Percentiles rank a stretch among this genome's conserved stretches.
Conservation (phyloP, 1,140 invertebrate genomes). For the Papilio polyxenes region DNA sequence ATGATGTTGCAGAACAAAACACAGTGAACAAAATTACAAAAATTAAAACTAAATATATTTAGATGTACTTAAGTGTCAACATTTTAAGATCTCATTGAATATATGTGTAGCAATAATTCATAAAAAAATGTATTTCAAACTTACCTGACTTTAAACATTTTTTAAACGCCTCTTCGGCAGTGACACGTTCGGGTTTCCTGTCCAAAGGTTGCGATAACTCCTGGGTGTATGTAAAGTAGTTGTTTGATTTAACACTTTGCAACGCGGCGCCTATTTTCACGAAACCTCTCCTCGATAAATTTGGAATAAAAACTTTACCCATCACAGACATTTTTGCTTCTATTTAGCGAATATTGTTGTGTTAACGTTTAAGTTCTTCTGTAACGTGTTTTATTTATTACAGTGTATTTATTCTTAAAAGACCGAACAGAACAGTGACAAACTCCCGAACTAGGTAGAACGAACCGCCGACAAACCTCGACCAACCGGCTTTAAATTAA, state of each 20-base stretch:
- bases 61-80: background rate
- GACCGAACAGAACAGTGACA: background rate
- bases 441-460: background rate
- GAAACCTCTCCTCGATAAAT: conserved; percentile 59
- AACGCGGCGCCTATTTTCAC: conserved; percentile 62
- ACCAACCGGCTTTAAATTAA: background rate
- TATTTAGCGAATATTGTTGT: background rate
- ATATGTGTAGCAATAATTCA: background rate
- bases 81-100: background rate
- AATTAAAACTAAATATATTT: background rate
- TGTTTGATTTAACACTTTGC: conserved; percentile 61
- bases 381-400: background rate
- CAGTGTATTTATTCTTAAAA: background rate
- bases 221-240: conserved; percentile 81
- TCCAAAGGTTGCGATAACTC: conserved; percentile 81
- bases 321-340: conserved; percentile 66
- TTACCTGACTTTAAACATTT: conserved; percentile 81
- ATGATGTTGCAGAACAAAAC: background rate
- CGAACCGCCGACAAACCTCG: background rate
- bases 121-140: conserved; percentile 34
- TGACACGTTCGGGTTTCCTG: conserved; percentile 76
- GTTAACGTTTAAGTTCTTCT: background rate
- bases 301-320: conserved; percentile 66
- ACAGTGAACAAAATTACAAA: background rate
- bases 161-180: conserved; percentile 79